These are phyloP conservation scores for Heterodera carotae DNA, from an alignment of 1,140 invertebrate species.

Conservation along the genomic window DNA sequence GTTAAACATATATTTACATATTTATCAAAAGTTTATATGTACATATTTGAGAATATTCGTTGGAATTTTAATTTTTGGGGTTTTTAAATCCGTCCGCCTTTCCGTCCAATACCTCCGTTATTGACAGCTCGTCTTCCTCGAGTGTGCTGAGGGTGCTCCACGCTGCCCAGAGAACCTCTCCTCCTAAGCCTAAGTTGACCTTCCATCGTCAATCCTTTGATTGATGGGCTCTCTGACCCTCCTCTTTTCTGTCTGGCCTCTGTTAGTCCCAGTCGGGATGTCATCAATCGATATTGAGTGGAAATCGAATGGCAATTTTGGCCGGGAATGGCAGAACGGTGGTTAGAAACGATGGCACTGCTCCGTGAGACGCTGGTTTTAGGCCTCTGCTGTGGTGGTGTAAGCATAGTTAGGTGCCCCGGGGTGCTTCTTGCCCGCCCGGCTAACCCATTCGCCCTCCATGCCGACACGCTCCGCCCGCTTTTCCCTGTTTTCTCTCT, in stretches of 20 bases:
- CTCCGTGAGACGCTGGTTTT: not conserved
- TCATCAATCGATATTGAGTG: not conserved
- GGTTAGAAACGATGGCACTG: not conserved
- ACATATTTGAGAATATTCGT: too few relatives aligned
- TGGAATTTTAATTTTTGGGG: too few relatives aligned
- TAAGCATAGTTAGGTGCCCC: not conserved
- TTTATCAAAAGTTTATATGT: too few relatives aligned
- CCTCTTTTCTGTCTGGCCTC: not conserved
- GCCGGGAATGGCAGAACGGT: not conserved
- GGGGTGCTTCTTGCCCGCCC: too few relatives aligned
- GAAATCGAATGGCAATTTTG: not conserved
- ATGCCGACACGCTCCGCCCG: not conserved
- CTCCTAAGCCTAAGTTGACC: not conserved
- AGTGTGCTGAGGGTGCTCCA: not conserved
- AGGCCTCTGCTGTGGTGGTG: not conserved
- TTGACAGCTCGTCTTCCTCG: not conserved
- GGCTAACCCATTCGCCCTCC: not conserved
- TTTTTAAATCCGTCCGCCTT: too few relatives aligned
- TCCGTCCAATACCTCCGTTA: not conserved
- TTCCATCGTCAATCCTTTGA: not conserved
- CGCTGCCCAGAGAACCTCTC: not conserved
- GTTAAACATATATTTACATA: too few relatives aligned
- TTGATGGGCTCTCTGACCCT: not conserved
- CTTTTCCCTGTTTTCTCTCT: not conserved
- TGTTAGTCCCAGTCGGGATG: not conserved